Conservation (phyloP, 2,888 invertebrate species). For the Argyresthia albistria region DNA sequence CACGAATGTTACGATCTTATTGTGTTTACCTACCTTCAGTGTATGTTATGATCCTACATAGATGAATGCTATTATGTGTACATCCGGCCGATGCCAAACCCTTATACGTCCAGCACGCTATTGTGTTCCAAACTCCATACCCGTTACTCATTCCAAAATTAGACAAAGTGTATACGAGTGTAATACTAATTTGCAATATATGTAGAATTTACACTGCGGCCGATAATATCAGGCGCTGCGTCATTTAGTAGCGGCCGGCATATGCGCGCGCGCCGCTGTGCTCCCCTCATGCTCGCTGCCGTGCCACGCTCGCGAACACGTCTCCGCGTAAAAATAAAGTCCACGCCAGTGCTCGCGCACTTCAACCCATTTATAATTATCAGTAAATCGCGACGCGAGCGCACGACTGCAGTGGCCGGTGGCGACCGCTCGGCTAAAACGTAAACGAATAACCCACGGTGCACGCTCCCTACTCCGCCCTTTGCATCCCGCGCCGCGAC, state of each 20-base stretch:
- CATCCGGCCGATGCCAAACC: constrained; percentile 22
- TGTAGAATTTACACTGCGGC: constrained; percentile 41
- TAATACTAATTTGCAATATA: constrained; percentile 61
- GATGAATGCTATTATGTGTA: constrained; percentile 17
- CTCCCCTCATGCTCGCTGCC: constrained; percentile 2
- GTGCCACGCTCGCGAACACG: constrained; percentile 59
- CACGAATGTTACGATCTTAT: neutral
- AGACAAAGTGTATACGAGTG: constrained; percentile 41
- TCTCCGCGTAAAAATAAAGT: constrained; percentile 71
- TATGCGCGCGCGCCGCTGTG: constrained; percentile 7
- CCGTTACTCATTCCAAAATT: constrained; percentile 58
- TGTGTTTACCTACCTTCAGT: neutral
- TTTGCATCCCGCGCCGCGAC: constrained; percentile 19
- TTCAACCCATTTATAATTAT: constrained; percentile 70
- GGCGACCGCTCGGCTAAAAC: constrained; percentile 56
- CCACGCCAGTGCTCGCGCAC: constrained; percentile 61
- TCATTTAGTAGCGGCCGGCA: constrained; percentile 30
- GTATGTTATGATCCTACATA: neutral
- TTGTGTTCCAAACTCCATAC: constrained; percentile 40
- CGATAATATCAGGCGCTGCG: constrained; percentile 48
- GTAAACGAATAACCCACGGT: constrained; percentile 38
- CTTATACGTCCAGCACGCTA: constrained; percentile 36
- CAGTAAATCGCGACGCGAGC: constrained; percentile 67
- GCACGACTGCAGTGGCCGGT: constrained; percentile 57
- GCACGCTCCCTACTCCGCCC: constrained; percentile 21